These are phyloP conservation scores for Pachyuromys duprasi DNA, from an alignment of 2,797 vertebrate species.

Conservation along the genomic window DNA sequence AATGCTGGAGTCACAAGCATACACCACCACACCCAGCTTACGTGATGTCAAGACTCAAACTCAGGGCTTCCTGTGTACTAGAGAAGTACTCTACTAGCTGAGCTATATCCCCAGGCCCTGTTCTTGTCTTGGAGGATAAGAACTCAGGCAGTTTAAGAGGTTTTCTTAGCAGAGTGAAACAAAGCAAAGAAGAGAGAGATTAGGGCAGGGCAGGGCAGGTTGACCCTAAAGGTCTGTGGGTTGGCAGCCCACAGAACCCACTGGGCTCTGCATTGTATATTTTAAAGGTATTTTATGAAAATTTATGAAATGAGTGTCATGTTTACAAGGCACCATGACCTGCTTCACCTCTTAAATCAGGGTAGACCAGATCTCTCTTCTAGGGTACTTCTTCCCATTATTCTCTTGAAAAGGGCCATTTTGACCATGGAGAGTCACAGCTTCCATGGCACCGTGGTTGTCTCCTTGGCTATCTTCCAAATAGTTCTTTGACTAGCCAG, in stretches of 20 bases:
- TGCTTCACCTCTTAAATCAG: not conserved
- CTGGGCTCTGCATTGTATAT: not conserved
- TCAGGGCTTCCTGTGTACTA: not conserved
- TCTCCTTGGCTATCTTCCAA: not conserved
- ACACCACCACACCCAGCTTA: not conserved
- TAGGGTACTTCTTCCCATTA: not conserved
- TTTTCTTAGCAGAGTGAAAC: not conserved
- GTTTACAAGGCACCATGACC: not conserved
- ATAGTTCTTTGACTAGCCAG: not conserved
- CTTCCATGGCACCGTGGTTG: not conserved
- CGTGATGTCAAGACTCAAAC: not conserved
- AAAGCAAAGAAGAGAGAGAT: not conserved
- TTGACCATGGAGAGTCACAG: not conserved
- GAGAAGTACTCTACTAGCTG: not conserved
- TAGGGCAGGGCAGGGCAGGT: not conserved
- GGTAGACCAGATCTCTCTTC: not conserved
- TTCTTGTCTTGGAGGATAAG: not conserved
- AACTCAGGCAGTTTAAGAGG: not conserved
- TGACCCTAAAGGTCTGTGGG: not conserved
- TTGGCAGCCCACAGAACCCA: not conserved
- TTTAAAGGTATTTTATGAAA: not conserved
- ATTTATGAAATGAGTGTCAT: not conserved
- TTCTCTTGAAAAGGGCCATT: not conserved
- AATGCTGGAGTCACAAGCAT: not conserved
- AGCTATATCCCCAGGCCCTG: not conserved